Evolutionary conservation across 1,140 invertebrate species (phyloP).

Genomic region (Zaprionus vittiger): DNA sequence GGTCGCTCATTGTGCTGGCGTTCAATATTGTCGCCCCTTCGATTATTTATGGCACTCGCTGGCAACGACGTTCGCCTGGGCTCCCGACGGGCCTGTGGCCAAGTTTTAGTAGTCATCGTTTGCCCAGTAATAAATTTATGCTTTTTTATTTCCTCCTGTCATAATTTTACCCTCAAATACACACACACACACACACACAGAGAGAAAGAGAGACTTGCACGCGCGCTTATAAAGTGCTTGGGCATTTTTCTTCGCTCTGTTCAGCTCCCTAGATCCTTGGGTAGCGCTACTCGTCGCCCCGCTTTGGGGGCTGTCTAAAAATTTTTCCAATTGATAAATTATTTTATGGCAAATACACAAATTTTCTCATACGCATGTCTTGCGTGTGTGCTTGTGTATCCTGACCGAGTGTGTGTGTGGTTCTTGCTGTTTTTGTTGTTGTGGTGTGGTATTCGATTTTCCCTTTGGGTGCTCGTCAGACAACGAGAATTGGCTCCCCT

Average conservation of each 20-base stretch:
- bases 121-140: conserved; percentile 82
- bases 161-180: conserved; percentile 81
- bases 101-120: conserved; percentile 83
- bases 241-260: conserved; percentile 57
- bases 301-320: conserved; percentile 58
- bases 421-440: conserved; percentile 49
- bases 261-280: conserved; percentile 25
- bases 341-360: conserved; percentile 83
- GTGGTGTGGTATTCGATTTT: conserved; percentile 69
- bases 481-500: conserved; percentile 24
- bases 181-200: conserved; percentile 46
- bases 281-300: conserved; percentile 3
- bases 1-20: conserved; percentile 61
- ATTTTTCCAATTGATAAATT: conserved; percentile 83
- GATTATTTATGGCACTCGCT: conserved; percentile 82
- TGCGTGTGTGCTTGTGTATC: conserved; percentile 10
- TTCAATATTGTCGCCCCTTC: conserved; percentile 79
- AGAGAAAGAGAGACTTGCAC: conserved; percentile 32
- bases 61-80: conserved; percentile 59
- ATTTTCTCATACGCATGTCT: conserved; percentile 75
- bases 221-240: conserved; percentile 63
- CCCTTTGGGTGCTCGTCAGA: conserved; percentile 33
- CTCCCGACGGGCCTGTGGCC: conserved; percentile 80
- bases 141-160: conserved; percentile 83
- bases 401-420: conserved; percentile 33